Evolutionary conservation across 1,140 invertebrate genomes (phyloP), one percentile per base, ranked within the genome.

Genomic region (Sminthurinus signatus): DNA sequence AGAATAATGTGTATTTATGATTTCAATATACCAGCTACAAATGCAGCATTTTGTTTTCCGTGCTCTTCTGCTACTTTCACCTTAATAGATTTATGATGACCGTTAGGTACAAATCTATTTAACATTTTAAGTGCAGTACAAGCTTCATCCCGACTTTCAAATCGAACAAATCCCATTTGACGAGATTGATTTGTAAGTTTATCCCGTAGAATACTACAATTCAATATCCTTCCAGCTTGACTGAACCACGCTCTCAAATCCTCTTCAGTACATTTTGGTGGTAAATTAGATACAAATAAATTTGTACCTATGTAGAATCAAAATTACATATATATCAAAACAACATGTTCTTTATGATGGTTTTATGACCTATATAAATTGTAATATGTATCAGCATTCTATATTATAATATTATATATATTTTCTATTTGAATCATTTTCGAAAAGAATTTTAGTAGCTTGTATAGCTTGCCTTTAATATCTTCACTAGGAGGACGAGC

Each of bases 31-130:
- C 56, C 56, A 65, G 79, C 81, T 71, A 81, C 81, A 75, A 83
- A 84, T 28, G 80, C 80, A 8, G 89, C 88, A 73, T 91, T 91
- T 74, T 89, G 87, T 75, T 93, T 92, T 14, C 90, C 89, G 75
- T 95, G 92, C 76, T 96, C 92, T 75, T 95, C 91, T 0, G 93
- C 93, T 70, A 95, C 81, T 81, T 89, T 90, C n/a, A 96, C 89
- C 62, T 83, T 84, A 4, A 96, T 78, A 5, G 90, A 87, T 73
- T 93, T 87, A 36, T 84, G 86, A 46, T 86, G 86, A 64, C 89
- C 90, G 68, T 90, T 87, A 27, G 90, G 87, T 70, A 88, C 84
- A 63, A 87, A 86, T 42, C 91, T 92, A 76, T 94, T 91, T 58
- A 96, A 78, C 32, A 83, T 83, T 23, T 84, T 81, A 68, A 96